Evolutionary conservation across 2,797 vertebrate genomes (phyloP), one percentile per base, ranked within the genome.

Genomic region (Chaenodraco wilsoni): DNA sequence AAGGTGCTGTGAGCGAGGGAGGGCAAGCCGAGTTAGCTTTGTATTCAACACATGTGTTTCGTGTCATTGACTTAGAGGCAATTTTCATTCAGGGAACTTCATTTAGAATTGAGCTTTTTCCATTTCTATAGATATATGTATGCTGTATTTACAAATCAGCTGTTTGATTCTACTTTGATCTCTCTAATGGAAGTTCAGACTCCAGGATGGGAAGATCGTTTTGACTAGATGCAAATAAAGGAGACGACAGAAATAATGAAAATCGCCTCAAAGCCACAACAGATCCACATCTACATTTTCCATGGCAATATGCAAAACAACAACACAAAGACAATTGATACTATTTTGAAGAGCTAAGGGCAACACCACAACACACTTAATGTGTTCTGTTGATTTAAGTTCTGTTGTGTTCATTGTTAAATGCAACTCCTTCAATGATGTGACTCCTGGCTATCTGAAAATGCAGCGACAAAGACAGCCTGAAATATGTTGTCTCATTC

Each of bases 1-100:
- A 88, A 99, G 97, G 93, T 99, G 98, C 98, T 99, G 88, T 59
- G 45, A 71, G 40, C 27, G 48, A 46, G 46, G 27, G 17, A 9
- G 7, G 33, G 4, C 43, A 14, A 56, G 51, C 6, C 9, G 19
- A 11, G 41, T 77, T 72, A 72, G 48, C 5, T 40, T 17, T 43
- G 55, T 64, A 16, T 50, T 37, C 17, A 67, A 67, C 5, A 54
- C 43, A 51, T 58, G 31, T 17, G 16, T 3, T 19, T 62, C n/a
- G 12, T 21, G 1, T 56, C 12, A 40, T 12, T 56, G 56, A 51
- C 52, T 46, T 8, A 61, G 16, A 48, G 16, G 40, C 46, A 21
- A 15, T 15, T 41, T 4, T 50, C 5, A 2, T 4, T 12, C 16
- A 37, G 16, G 23, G 46, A 19, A 50, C 3, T 14, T 27, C 1